Evolutionary conservation across 2,797 vertebrate genomes (phyloP), one percentile per base, ranked within the genome.

Genomic region (Crocidura indochinensis): DNA sequence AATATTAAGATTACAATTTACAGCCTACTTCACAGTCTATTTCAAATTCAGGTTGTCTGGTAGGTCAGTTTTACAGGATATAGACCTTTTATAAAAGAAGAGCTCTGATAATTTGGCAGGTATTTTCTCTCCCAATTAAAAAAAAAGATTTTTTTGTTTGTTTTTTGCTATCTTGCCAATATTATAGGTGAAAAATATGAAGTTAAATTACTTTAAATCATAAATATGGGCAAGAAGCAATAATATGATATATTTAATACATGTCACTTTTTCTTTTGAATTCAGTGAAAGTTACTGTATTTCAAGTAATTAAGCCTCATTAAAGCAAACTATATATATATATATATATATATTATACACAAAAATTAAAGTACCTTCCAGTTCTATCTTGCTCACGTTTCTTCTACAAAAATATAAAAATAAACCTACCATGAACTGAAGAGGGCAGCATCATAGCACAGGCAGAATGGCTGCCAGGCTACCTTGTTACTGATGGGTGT

Each of bases 341-440:
- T 10, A 53, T 53, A 53, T 53, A 11, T 53, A 93, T 24, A 96
- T 76, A 76, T n/a, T n/a, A 26, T 24, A 96, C 75, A 79, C 8
- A 79, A 51, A 96, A 96, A 91, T 64, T 88, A 90, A 97, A 97
- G 96, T 95, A 97, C 94, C 97, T 96, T 94, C 94, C 94, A 96
- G 96, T 91, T 96, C 96, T 91, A 95, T 91, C 93, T 95, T 94
- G 95, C 91, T 95, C 49, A 95, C 94, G 84, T 90, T 94, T 96
- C 83, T 95, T 96, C 65, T 94, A 83, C 87, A 91, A 96, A 96
- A 94, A 88, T 94, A 97, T 64, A 91, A 96, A 94, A 97, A 84
- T 93, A 92, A 96, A 93, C 93, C 88, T 94, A 69, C 90, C 86
- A 93, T 93, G 53, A 97, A 94, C 94, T 88, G 93, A 93, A 97